These are phyloP conservation scores for Discoglossus pictus DNA, from an alignment of 2,797 vertebrate species.

Conservation along the genomic window DNA sequence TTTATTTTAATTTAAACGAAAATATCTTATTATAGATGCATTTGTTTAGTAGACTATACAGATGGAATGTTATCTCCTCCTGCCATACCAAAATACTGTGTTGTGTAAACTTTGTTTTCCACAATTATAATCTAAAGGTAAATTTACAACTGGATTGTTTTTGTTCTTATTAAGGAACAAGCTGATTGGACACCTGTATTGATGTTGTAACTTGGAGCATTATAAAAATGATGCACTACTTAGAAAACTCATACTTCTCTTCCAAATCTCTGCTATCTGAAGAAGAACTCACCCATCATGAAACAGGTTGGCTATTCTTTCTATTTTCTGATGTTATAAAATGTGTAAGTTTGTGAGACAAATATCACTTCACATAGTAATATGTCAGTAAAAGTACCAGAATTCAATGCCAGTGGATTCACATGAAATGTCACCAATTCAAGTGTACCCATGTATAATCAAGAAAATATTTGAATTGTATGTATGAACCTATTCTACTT, in stretches of 20 bases:
- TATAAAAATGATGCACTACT: conserved; percentile 20
- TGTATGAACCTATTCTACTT: too few relatives aligned
- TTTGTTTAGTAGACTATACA: conserved; percentile 26
- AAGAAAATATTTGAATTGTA: too few relatives aligned
- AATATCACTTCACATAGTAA: too few relatives aligned
- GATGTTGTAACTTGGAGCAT: not conserved
- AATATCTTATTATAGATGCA: too few relatives aligned
- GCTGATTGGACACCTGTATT: conserved; percentile 27
- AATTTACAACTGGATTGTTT: conserved; percentile 22
- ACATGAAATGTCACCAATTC: too few relatives aligned
- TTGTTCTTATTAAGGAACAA: not conserved
- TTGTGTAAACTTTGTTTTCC: conserved; percentile 20
- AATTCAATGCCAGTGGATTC: too few relatives aligned
- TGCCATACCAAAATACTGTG: conserved; percentile 6
- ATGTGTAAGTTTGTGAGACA: too few relatives aligned
- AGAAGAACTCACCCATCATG: conserved; percentile 14
- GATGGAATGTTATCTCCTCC: conserved; percentile 13
- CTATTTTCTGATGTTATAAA: not conserved
- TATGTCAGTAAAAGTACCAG: too few relatives aligned
- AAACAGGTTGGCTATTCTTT: conserved; percentile 27
- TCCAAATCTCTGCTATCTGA: not conserved
- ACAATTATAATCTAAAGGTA: not conserved
- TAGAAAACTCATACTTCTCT: too few relatives aligned
- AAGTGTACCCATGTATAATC: too few relatives aligned
- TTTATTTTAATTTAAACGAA: too few relatives aligned